Evolutionary conservation across 2,888 invertebrate genomes (phyloP).

Genomic region (Nesidiocoris tenuis): DNA sequence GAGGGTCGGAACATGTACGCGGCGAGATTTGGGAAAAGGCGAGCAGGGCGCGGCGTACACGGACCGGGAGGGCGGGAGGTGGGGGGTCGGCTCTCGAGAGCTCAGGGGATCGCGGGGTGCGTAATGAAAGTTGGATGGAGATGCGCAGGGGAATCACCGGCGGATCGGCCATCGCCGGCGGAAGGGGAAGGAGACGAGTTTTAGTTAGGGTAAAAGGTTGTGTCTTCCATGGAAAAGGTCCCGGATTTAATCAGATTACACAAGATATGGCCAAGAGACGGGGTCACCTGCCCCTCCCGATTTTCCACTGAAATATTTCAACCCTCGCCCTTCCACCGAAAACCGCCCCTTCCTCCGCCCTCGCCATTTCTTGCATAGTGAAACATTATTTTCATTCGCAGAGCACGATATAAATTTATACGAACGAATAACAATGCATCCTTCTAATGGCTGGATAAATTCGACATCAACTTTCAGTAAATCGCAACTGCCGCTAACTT

Average conservation of each 20-base stretch:
- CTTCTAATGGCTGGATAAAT: too few relatives aligned
- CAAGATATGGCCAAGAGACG: neutral
- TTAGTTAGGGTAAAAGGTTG: neutral
- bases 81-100: neutral
- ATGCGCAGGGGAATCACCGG: neutral
- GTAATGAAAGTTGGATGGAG: neutral
- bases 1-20: too few relatives aligned
- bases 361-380: too few relatives aligned
- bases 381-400: too few relatives aligned
- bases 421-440: too few relatives aligned
- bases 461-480: too few relatives aligned
- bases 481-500: too few relatives aligned
- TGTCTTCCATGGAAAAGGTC: neutral
- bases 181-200: neutral
- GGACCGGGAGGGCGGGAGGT: too few relatives aligned
- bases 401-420: too few relatives aligned
- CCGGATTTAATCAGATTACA: neutral
- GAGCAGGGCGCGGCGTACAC: too few relatives aligned
- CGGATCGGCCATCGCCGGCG: neutral
- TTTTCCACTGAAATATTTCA: neutral
- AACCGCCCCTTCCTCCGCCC: too few relatives aligned
- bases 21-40: too few relatives aligned
- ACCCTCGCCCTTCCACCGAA: neutral
- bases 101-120: neutral
- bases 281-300: neutral